Evolutionary conservation across 1,140 invertebrate species (phyloP).

Genomic region (Tetranychus urticae): DNA sequence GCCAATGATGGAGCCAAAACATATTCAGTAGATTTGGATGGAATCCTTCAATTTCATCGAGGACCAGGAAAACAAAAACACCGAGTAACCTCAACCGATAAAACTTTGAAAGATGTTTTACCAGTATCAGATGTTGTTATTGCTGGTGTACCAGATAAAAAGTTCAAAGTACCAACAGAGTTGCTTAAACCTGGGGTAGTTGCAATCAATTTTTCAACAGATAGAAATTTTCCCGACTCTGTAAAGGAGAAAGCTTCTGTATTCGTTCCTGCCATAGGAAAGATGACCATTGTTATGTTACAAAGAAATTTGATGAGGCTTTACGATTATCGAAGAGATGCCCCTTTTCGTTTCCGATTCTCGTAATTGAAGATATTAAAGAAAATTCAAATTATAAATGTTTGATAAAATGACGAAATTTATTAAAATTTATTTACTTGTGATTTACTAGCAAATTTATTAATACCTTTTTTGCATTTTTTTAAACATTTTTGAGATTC

Average conservation of each 20-base stretch:
- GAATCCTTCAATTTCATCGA: slow-evolving; percentile 5
- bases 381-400: too few species aligned
- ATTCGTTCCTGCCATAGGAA: slow-evolving; percentile 7
- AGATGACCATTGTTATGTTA: slow-evolving; percentile 9
- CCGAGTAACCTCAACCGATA: neutral
- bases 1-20: slow-evolving; percentile 7
- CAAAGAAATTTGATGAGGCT: slow-evolving; percentile 11
- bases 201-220: slow-evolving; percentile 6
- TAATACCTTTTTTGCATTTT: too few species aligned
- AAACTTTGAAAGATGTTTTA: slow-evolving; percentile 4
- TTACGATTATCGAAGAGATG: slow-evolving; percentile 15
- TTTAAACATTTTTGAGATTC: too few species aligned
- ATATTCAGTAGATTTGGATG: slow-evolving; percentile 4
- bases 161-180: slow-evolving; percentile 2
- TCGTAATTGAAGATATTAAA: neutral
- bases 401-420: too few species aligned
- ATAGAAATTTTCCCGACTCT: slow-evolving; percentile 5
- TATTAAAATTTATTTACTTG: too few species aligned
- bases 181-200: slow-evolving; percentile 5
- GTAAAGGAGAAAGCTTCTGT: slow-evolving; percentile 3
- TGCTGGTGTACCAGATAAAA: slow-evolving; percentile 3
- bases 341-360: neutral
- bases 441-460: too few species aligned
- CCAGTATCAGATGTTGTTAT: slow-evolving; percentile 6
- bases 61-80: slow-evolving; percentile 2